These are phyloP conservation scores for Diaphora mendica DNA, from an alignment of 2,888 invertebrate species.

Conservation along the genomic window DNA sequence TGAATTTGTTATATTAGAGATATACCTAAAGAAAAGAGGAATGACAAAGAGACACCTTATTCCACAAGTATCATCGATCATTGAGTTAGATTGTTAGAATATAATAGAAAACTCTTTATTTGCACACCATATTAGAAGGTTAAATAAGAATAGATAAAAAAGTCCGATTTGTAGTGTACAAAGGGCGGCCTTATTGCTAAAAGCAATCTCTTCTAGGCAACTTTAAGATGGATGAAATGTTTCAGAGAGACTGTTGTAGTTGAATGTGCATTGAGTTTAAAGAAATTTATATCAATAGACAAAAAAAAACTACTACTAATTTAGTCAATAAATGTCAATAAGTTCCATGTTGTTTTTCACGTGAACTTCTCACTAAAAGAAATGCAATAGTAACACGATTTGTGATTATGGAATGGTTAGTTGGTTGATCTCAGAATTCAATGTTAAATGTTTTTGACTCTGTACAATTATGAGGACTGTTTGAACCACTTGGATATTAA, in stretches of 20 bases:
- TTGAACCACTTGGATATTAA: not conserved
- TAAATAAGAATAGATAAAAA: too few relatives aligned
- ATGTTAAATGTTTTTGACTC: not conserved
- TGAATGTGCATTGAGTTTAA: too few relatives aligned
- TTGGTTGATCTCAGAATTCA: not conserved
- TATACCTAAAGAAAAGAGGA: not conserved
- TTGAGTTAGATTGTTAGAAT: too few relatives aligned
- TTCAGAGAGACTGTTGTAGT: too few relatives aligned
- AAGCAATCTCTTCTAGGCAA: too few relatives aligned
- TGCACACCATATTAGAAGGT: too few relatives aligned
- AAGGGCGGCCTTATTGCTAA: too few relatives aligned
- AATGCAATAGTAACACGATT: not conserved
- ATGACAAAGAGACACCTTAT: not conserved
- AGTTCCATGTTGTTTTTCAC: not conserved
- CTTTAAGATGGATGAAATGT: too few relatives aligned
- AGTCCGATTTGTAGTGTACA: too few relatives aligned
- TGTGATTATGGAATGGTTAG: not conserved
- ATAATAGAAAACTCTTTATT: too few relatives aligned
- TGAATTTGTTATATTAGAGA: not conserved
- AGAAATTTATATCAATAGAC: too few relatives aligned
- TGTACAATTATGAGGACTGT: not conserved
- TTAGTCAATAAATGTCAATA: not conserved
- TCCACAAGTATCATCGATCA: not conserved
- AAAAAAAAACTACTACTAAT: too few relatives aligned
- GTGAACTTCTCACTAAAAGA: not conserved